phyloP scores from a whole-genome alignment of 30 jellyfish, hydroid and myxozoan genomes.

The Hydractinia symbiolongicarpus region DNA sequence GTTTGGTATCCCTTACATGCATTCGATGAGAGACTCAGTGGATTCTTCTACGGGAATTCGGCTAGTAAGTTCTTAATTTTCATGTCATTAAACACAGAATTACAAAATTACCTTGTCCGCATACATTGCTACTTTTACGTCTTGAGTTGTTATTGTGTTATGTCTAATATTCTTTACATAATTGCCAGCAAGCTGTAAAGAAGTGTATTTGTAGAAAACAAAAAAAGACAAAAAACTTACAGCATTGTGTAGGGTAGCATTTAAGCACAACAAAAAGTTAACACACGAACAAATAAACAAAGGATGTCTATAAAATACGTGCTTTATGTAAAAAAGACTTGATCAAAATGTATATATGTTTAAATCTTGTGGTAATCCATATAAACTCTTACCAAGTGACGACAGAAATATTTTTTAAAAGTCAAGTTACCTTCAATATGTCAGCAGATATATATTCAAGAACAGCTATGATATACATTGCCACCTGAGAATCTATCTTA shows the following conservation, averaged over 20 bases:
- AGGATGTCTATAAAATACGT: too few relatives aligned
- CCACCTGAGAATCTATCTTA: slow-evolving; percentile 63
- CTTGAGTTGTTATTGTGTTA: slow-evolving; percentile 65
- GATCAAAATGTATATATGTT: too few relatives aligned
- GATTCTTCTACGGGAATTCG: too few relatives aligned
- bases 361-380: too few relatives aligned
- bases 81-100: not conserved
- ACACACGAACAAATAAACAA: not conserved
- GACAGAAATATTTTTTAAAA: not conserved
- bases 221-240: not conserved
- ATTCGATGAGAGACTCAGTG: too few relatives aligned
- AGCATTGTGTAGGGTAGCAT: not conserved
- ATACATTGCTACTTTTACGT: slow-evolving; percentile 88
- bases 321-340: too few relatives aligned
- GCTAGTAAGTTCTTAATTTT: too few relatives aligned
- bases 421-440: slow-evolving; percentile 61
- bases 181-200: slow-evolving; percentile 87
- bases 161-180: slow-evolving; percentile 88
- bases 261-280: not conserved
- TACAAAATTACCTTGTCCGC: slow-evolving; percentile 68
- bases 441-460: slow-evolving; percentile 92
- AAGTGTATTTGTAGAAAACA: not conserved
- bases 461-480: slow-evolving; percentile 70
- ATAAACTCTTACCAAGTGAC: not conserved
- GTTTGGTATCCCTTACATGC: too few relatives aligned